Evolutionary conservation across 2,113 vertebrate genomes (phyloP), one percentile per base, ranked within the genome.

Genomic region (Prunella fulvescens): DNA sequence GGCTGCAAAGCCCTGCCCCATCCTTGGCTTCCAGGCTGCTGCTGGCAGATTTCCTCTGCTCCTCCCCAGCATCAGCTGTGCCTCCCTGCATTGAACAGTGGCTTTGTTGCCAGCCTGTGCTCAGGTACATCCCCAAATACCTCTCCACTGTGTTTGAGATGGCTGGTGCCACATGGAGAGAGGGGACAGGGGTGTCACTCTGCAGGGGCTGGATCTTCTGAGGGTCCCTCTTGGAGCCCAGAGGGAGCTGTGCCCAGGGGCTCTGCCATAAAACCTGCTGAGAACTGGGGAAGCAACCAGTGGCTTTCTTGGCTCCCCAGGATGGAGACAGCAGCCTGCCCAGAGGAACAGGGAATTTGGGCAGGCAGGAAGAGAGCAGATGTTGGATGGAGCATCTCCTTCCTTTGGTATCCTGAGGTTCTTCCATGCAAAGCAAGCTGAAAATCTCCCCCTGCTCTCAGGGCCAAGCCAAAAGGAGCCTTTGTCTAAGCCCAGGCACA

Each of bases 161-260:
- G 44, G 42, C 25, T 3, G 1, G 19, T 31, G 22, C 25, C 20
- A 11, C 1, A 11, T 7, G 26, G 31, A 29, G 16, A 37, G 40
- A 2, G 1, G 10, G 18, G 7, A 31, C 9, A 64, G 64, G 45
- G 42, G 13, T 35, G 25, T 14, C 54, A 51, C 22, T 47, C 51
- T 6, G 6, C 35, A 60, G 50, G 45, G n/a, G 31, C 25, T 86
- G 1, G 3, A 39, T 81, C 40, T 19, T 31, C 31, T 0, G 3
- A 54, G 57, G 37, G 61, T 23, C 29, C 12, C n/a, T 64, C 19
- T 53, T 12, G 62, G 42, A 81, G 56, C 26, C 25, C 54, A 20
- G 25, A 0, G 2, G 14, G 26, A 44, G 19, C 23, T 1, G 2
- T 2, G 14, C 31, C 39, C 3, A 6, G 54, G 22, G 12, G 7